Evolutionary conservation across 1,140 invertebrate genomes (phyloP).

Genomic region (Drosophila mayri): DNA sequence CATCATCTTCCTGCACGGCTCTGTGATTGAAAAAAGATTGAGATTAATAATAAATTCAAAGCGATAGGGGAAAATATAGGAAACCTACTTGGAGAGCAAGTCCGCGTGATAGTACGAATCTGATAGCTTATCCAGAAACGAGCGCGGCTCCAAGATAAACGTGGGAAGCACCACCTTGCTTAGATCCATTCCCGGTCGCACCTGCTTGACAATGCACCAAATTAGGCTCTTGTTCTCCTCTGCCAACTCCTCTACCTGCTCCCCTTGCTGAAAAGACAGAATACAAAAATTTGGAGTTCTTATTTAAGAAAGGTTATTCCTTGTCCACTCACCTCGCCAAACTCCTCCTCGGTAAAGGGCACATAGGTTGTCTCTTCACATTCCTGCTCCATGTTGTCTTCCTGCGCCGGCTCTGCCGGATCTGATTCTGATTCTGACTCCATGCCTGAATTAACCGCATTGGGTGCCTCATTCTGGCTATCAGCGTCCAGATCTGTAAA

Average conservation of each 20-base stretch:
- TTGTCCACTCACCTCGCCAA: slow-evolving; percentile 87
- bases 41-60: not conserved
- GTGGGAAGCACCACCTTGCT: slow-evolving; percentile 97
- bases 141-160: slow-evolving; percentile 95
- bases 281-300: no score
- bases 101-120: slow-evolving; percentile 98
- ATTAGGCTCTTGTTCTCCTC: slow-evolving; percentile 98
- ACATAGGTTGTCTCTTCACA: slow-evolving; percentile 88
- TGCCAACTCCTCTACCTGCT: slow-evolving; percentile 95
- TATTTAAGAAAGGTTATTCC: no score
- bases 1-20: slow-evolving; percentile 94
- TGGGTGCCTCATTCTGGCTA: slow-evolving; percentile 80
- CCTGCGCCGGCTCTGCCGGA: slow-evolving; percentile 53
- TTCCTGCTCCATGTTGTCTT: slow-evolving; percentile 69
- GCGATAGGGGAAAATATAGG: no score
- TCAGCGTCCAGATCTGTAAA: slow-evolving; percentile 81
- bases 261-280: slow-evolving; percentile 89
- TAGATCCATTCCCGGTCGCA: slow-evolving; percentile 98
- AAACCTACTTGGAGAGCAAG: slow-evolving; percentile 92
- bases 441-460: slow-evolving; percentile 71
- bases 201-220: slow-evolving; percentile 97
- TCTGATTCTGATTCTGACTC: slow-evolving; percentile 80
- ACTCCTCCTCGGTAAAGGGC: slow-evolving; percentile 88
- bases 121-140: slow-evolving; percentile 96
- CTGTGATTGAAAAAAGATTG: slow-evolving; percentile 85